These are phyloP conservation scores for Haliaeetus leucogaster DNA, from an alignment of 2,113 vertebrate genomes.

Conservation along the genomic window DNA sequence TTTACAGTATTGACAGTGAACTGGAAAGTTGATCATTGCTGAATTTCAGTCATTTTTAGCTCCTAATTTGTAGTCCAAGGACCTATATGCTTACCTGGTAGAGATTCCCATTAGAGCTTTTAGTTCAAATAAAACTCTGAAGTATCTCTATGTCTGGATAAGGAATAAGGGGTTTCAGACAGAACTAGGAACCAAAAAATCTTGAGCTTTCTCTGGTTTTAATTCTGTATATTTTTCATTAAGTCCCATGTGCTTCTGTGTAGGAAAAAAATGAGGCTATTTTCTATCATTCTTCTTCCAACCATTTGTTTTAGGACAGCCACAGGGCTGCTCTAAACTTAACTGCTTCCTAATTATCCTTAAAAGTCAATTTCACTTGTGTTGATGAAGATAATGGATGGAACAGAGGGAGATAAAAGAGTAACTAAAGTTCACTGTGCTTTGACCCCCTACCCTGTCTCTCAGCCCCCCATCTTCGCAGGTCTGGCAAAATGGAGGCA, in stretches of 20 bases:
- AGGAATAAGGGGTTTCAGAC: neutral
- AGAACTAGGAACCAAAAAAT: neutral
- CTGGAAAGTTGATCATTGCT: neutral
- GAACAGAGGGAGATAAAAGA: slow-evolving; percentile 3
- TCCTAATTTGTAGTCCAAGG: neutral
- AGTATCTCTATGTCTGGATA: neutral
- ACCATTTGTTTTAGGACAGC: neutral
- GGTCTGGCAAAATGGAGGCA: neutral
- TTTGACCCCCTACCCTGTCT: neutral
- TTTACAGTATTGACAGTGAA: neutral
- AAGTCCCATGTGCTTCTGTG: neutral
- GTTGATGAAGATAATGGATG: slow-evolving; percentile 29
- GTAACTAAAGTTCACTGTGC: neutral
- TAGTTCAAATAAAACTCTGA: neutral
- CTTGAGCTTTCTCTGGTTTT: neutral
- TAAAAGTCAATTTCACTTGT: slow-evolving; percentile 24
- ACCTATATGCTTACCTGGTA: neutral
- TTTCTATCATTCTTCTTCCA: neutral
- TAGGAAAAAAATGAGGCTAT: neutral
- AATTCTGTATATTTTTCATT: slow-evolving; percentile 27
- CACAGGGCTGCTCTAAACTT: neutral
- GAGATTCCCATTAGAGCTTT: neutral
- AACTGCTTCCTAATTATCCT: slow-evolving; percentile 33
- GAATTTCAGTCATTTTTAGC: neutral
- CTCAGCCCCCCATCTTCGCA: neutral